These are phyloP conservation scores for Scylla paramamosain DNA, from an alignment of 1,140 invertebrate genomes.

Conservation along the genomic window DNA sequence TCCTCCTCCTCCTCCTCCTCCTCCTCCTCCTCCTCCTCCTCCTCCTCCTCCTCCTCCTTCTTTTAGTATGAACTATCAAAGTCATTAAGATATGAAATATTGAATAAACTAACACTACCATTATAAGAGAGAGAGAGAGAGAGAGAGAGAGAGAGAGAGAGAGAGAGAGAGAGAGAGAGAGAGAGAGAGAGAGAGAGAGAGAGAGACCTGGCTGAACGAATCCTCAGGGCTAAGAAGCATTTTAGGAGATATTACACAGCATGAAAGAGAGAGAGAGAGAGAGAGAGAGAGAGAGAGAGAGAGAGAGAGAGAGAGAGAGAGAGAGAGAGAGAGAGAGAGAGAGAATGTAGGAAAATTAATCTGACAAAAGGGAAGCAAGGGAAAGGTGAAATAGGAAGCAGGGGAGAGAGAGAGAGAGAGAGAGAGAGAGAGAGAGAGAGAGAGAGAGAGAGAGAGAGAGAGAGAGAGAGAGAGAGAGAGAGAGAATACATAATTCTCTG, in stretches of 20 bases:
- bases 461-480: background rate
- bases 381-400: too few relatives aligned
- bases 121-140: background rate
- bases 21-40: background rate
- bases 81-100: background rate
- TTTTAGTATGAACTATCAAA: background rate
- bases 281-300: background rate
- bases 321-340: background rate
- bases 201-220: background rate
- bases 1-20: slow-evolving; percentile 17
- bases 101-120: too few relatives aligned
- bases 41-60: too few relatives aligned
- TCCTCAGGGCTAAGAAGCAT: background rate
- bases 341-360: too few relatives aligned
- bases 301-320: background rate
- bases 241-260: background rate
- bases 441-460: too few relatives aligned
- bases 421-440: background rate
- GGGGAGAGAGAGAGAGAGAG: background rate
- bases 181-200: too few relatives aligned
- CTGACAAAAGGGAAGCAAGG: background rate
- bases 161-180: slow-evolving; percentile 12
- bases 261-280: background rate
- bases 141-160: slow-evolving; percentile 1
- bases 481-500: background rate